Conservation (phyloP, 2,113 vertebrate genomes). For the Ammodytes marinus region DNA sequence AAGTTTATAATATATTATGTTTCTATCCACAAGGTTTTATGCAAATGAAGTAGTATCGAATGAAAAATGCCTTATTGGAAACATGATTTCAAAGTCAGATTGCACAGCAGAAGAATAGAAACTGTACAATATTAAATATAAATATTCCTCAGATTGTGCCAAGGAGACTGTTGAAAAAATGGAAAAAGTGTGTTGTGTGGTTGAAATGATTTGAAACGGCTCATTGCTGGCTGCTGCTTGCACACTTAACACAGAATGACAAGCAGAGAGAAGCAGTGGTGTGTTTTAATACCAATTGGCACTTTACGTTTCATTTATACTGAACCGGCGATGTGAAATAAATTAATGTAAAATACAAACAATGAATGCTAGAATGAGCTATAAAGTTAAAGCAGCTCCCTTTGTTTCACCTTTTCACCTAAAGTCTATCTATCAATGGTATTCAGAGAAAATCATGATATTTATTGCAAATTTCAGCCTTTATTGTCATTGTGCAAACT, state of each 20-base stretch:
- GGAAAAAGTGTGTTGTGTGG: not conserved
- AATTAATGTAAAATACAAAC: not conserved
- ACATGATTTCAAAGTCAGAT: not conserved
- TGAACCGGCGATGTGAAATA: not conserved
- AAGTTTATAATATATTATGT: too few relatives aligned
- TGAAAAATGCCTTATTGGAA: not conserved
- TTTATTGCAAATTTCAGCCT: not conserved
- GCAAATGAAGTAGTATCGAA: too few relatives aligned
- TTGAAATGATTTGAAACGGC: not conserved
- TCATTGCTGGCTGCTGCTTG: not conserved
- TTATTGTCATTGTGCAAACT: too few relatives aligned
- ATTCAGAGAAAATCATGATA: not conserved
- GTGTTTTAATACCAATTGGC: conserved; percentile 17
- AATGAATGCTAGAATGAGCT: too few relatives aligned
- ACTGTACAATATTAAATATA: not conserved
- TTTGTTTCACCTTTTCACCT: not conserved
- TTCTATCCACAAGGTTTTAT: too few relatives aligned
- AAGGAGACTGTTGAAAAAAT: not conserved
- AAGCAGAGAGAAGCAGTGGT: not conserved
- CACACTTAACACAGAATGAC: not conserved
- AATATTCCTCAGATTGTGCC: not conserved
- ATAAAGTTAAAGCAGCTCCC: conserved; percentile 3
- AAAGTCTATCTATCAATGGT: too few relatives aligned
- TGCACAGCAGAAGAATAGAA: not conserved
- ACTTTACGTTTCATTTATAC: conserved; percentile 13